These are phyloP conservation scores for Lampris incognitus DNA, from an alignment of 2,113 vertebrate genomes.

Conservation along the genomic window DNA sequence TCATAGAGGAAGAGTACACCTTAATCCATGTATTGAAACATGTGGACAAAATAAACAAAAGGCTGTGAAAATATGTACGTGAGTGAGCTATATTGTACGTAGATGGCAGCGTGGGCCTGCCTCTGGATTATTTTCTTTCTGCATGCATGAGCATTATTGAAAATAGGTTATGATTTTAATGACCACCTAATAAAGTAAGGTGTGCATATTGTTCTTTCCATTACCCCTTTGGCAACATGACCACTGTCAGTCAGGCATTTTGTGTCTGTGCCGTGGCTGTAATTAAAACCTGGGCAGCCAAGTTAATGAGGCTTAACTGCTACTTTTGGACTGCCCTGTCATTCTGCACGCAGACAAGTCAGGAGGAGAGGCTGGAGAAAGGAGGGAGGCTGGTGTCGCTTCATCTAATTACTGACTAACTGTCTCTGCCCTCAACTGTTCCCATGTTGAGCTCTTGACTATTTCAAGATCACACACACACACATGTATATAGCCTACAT, in stretches of 20 bases:
- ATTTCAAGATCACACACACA: too few relatives aligned
- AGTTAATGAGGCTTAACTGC: conserved; percentile 61
- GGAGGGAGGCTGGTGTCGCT: conserved; percentile 10
- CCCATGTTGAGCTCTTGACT: not conserved
- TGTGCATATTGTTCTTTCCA: not conserved
- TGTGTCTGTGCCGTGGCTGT: conserved; percentile 22
- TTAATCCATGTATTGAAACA: too few relatives aligned
- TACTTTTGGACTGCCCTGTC: conserved; percentile 43
- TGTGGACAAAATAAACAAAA: too few relatives aligned
- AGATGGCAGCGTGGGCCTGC: too few relatives aligned
- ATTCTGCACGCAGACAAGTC: conserved; percentile 13
- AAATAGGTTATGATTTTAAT: too few relatives aligned
- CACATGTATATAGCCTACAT: too few relatives aligned
- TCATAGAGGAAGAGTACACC: too few relatives aligned
- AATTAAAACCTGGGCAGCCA: conserved; percentile 56
- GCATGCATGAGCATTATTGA: too few relatives aligned
- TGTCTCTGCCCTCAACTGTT: conserved; percentile 13
- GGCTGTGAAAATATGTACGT: too few relatives aligned
- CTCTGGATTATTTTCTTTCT: too few relatives aligned
- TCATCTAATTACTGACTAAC: conserved; percentile 46
- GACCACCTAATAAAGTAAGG: not conserved
- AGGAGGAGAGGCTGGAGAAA: too few relatives aligned
- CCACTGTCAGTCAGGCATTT: conserved; percentile 12
- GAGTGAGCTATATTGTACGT: too few relatives aligned
- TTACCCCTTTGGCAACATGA: conserved; percentile 1